Base-by-base conservation (phyloP, 1,140 invertebrate genomes). In the Diuraphis noxia region DNA sequence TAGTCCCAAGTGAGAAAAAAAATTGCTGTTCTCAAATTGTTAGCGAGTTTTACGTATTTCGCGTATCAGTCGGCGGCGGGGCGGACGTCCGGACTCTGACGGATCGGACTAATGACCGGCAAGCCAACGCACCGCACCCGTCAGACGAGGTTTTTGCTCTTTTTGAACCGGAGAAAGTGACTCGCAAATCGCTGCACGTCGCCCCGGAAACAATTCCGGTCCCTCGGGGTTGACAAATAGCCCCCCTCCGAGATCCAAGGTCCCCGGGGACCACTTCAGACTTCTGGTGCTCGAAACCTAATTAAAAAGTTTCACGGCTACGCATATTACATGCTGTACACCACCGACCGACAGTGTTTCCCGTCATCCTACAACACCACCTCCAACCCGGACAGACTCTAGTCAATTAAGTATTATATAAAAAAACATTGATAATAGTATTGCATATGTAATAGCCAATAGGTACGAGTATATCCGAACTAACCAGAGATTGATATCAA, bases 31-130 rank as follows among this genome's bases (percentile, higher is more conserved):
- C 23, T 40, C 36, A 56, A 88, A 88, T 56, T 56, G 49, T 52
- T 25, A 5, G 21, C 43, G 10, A 88, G 86, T 88, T 88, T 87
- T 56, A 63, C 25, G 56, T 30, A 13, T 63, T 63, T 72, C 8
- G 30, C 56, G 30, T 63, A 72, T 72, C n/a, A 23, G 77, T 38
- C 34, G 34, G 7, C 17, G 79, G 21, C 21, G 36, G 5, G 41
- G 5, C 88, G 88, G 88, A 89, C 88, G 88, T 89, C 88, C 88
- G 88, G 40, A 36, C 30, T 13, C 38, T 77, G 88, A 89, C 88
- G 88, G 21, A 89, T 89, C 30, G 25, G 88, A 63, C 88, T 89
- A 89, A 89, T 89, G 88, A 89, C 88, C 88, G 49, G 52, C 40
- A 89, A 63, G 52, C 30, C 36, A 5, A 13, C 25, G 38, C 23